Conservation (phyloP, 35 echinoderm and acorn worm genomes). For the Apostichopus japonicus region DNA sequence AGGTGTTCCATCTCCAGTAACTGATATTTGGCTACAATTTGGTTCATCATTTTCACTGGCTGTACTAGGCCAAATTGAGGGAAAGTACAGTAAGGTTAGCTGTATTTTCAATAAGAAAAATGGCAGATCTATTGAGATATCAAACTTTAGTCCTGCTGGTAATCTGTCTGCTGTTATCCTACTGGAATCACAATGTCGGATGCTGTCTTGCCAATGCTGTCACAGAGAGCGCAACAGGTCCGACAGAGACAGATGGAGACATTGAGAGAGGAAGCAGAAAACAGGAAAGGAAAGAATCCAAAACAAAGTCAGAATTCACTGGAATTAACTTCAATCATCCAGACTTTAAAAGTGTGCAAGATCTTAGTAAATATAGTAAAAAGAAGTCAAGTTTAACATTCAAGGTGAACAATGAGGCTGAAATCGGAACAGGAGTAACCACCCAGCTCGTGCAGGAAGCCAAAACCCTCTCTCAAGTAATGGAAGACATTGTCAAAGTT, state of each 20-base stretch:
- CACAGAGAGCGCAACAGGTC: background rate
- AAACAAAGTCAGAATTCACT: conserved; percentile 32
- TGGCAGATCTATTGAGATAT: background rate
- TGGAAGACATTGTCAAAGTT: conserved; percentile 13
- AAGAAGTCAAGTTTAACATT: conserved; percentile 32
- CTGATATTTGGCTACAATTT: too few species aligned
- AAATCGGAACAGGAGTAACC: conserved; percentile 40
- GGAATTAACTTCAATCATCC: conserved; percentile 31
- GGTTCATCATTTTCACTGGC: too few species aligned
- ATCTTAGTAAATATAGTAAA: conserved; percentile 23
- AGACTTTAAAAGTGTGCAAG: conserved; percentile 41
- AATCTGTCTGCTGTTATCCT: background rate
- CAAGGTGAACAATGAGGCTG: conserved; percentile 46
- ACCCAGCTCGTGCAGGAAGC: conserved; percentile 37
- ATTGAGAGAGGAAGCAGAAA: background rate
- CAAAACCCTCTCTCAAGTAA: conserved; percentile 6
- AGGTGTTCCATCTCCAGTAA: too few species aligned
- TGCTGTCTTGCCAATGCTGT: background rate
- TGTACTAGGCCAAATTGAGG: too few species aligned
- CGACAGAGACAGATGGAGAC: background rate
- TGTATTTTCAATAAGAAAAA: background rate
- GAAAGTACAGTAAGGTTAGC: too few species aligned
- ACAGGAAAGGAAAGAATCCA: conserved; percentile 6
- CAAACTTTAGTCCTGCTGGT: background rate
- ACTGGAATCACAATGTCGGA: background rate